Base-by-base conservation (phyloP, 2,113 vertebrate genomes). In the Dromiciops gliroides region DNA sequence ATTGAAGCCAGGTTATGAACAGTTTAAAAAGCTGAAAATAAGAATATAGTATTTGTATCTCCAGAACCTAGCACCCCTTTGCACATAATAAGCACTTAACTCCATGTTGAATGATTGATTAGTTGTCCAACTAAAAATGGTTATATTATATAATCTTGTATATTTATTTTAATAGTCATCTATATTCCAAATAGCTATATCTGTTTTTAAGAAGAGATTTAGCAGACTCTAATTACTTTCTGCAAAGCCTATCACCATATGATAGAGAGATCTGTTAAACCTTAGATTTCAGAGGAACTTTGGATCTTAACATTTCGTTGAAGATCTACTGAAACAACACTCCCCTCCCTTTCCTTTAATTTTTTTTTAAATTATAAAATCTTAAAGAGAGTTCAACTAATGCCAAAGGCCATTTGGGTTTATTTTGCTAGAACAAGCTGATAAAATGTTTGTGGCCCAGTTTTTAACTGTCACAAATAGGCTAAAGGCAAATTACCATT, bases 401-500 rank as follows among this genome's bases (percentile, higher is more conserved):
- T 44, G 37, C n/a, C 67, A 83, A 37, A 94, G 93, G 94, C 92
- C 47, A 11, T 19, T 95, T 0, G 14, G 93, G 44, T 92, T 67
- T 95, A 56, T 95, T 92, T 52, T 48, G 24, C 50, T 51, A 93
- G 49, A 96, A 25, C 0, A 88, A 50, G n/a, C 49, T 93, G 75
- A 51, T 89, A 52, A 88, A 90, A 26, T 67, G 25, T 95, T 96
- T 97, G 89, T 89, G 52, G 89, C 95, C 53, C 94, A 93, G 90
- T 49, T 93, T 90, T 52, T 50, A 9, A 94, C 11, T 52, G 93
- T 48, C 95, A n/a, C 91, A 25, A 89, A 53, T 12, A 95, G 50
- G 26, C 50, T 94, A 28, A 44, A 93, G 28, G 94, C 93, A 95
- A 96, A 97, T 97, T 95, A 50, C 37, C 48, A 50, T 51, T 89